Evolutionary conservation across 2,113 vertebrate species (phyloP).

Genomic region (Syngnathus scovelli): DNA sequence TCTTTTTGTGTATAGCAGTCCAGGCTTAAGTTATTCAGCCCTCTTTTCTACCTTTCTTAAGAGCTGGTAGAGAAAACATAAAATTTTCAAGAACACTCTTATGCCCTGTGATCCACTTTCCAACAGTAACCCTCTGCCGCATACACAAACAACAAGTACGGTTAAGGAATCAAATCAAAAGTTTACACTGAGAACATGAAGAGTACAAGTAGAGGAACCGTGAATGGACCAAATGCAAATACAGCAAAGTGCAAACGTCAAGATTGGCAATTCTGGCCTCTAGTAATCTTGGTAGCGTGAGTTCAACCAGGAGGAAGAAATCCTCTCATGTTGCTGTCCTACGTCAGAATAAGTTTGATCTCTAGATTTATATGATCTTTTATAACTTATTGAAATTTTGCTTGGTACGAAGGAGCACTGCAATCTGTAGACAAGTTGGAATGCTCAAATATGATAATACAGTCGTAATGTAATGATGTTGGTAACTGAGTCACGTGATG

Average conservation of each 20-base stretch:
- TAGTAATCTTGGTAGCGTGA: too few species aligned
- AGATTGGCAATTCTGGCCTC: background rate
- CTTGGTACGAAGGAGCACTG: too few species aligned
- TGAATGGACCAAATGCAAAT: background rate
- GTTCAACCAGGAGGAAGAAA: too few species aligned
- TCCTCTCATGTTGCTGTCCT: too few species aligned
- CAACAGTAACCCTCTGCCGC: background rate
- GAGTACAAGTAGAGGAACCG: background rate
- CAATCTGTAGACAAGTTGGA: too few species aligned
- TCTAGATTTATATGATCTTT: too few species aligned
- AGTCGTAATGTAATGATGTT: background rate
- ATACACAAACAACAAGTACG: conserved; percentile 1
- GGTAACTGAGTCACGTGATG: background rate
- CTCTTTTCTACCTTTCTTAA: conserved; percentile 44
- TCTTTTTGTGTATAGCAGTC: conserved; percentile 61
- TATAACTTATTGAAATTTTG: too few species aligned
- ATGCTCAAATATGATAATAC: too few species aligned
- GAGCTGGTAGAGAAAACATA: conserved; percentile 18
- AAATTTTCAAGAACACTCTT: background rate
- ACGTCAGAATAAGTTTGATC: too few species aligned
- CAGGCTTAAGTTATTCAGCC: conserved; percentile 81
- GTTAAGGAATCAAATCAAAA: conserved; percentile 28
- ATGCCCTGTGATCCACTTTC: background rate
- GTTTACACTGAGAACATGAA: conserved; percentile 20
- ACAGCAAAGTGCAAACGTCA: background rate